phyloP scores from a whole-genome alignment of 2,888 invertebrate species.

The Drosophila setosimentum region DNA sequence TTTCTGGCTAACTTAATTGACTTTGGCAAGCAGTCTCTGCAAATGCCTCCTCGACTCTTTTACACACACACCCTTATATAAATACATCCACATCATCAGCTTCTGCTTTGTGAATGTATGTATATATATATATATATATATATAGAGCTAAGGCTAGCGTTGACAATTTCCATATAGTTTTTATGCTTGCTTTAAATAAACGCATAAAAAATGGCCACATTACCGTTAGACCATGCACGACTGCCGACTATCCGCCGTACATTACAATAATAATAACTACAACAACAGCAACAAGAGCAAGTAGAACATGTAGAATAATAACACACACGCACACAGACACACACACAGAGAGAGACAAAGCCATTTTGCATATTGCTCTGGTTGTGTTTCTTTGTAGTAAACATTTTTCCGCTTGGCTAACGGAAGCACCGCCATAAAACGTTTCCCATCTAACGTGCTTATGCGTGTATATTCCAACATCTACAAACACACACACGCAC shows the following conservation, averaged over 20 bases:
- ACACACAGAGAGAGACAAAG: conserved; percentile 39
- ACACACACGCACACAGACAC: conserved; percentile 1
- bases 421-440: conserved; percentile 72
- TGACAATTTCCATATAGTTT: conserved; percentile 39
- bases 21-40: conserved; percentile 9
- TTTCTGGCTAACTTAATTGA: conserved; percentile 34
- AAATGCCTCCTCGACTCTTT: not conserved
- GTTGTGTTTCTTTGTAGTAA: conserved; percentile 51
- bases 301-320: conserved; percentile 20
- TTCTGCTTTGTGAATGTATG: conserved; percentile 22
- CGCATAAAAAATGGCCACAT: conserved; percentile 50
- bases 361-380: conserved; percentile 59
- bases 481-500: conserved; percentile 20
- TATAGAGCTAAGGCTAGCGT: conserved; percentile 25
- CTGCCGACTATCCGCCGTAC: conserved; percentile 49
- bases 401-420: conserved; percentile 74
- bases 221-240: conserved; percentile 41
- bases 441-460: conserved; percentile 50
- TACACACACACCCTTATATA: not conserved
- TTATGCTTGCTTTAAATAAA: conserved; percentile 50
- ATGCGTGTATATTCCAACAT: conserved; percentile 33
- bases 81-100: conserved; percentile 3
- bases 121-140: not conserved
- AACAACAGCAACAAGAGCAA: conserved; percentile 14
- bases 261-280: conserved; percentile 13